These are phyloP conservation scores for Galagoides demidoff DNA, from an alignment of 2,797 vertebrate species.

Conservation along the genomic window DNA sequence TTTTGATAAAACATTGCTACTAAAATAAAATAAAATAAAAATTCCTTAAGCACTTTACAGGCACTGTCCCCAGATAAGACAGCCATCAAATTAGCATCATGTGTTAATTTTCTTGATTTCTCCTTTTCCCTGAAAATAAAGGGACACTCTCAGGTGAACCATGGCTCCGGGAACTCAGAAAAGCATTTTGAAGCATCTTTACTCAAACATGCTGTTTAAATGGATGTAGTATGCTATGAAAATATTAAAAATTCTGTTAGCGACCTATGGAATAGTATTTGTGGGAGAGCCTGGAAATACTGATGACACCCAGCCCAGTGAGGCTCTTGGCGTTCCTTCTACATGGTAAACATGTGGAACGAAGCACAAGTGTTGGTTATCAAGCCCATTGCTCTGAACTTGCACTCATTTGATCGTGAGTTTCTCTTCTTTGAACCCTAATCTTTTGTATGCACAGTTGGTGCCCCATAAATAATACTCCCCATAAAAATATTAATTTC, in stretches of 20 bases:
- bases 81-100: neutral
- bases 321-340: neutral
- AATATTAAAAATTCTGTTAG: neutral
- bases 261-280: neutral
- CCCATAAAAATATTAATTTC: constrained; percentile 17
- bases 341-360: neutral
- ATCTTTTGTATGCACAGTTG: neutral
- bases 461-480: neutral
- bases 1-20: constrained; percentile 47
- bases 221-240: neutral
- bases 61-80: neutral
- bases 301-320: neutral
- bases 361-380: neutral
- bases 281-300: neutral
- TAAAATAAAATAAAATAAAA: constrained; percentile 41
- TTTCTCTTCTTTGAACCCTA: neutral
- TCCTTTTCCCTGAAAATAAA: neutral
- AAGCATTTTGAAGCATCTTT: neutral
- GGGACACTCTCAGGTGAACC: neutral
- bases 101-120: neutral
- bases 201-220: neutral
- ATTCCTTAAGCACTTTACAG: neutral
- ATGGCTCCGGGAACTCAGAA: neutral
- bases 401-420: neutral
- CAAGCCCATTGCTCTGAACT: neutral